Percentiles rank a stretch among this genome's conserved stretches.
Conservation (phyloP, 1,140 invertebrate genomes). For the Tetramorium parvispinum region DNA sequence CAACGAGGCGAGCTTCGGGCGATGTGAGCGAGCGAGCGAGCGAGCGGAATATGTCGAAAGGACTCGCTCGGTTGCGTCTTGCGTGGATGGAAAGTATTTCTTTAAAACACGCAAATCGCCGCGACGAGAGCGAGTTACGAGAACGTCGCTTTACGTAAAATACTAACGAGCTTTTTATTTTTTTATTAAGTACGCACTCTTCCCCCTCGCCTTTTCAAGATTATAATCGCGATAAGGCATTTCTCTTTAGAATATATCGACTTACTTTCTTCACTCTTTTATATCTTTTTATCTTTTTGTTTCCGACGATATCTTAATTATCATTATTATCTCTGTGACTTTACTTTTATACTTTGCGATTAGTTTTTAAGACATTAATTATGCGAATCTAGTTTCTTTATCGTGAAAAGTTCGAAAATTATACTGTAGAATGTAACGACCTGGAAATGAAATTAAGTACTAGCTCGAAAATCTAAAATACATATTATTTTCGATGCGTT, state of each 20-base stretch:
- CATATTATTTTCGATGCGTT: not conserved
- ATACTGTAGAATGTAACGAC: not conserved
- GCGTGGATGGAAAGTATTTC: conserved; percentile 58
- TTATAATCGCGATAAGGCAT: not conserved
- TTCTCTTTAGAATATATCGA: not conserved
- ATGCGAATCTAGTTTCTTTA: not conserved
- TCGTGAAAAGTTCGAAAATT: not conserved
- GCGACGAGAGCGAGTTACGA: not conserved
- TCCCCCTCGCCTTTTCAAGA: not conserved
- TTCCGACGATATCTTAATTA: not conserved
- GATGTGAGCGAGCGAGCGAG: conserved; percentile 40
- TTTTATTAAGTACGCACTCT: conserved; percentile 19
- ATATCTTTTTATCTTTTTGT: conserved; percentile 19
- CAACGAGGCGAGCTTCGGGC: conserved; percentile 62
- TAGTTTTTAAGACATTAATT: conserved; percentile 10
- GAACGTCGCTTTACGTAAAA: conserved; percentile 12
- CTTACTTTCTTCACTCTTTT: not conserved
- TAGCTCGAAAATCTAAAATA: not conserved
- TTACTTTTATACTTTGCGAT: not conserved
- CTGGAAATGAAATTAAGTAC: not conserved
- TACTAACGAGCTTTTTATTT: conserved; percentile 9
- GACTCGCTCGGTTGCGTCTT: conserved; percentile 48
- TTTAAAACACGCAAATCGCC: conserved; percentile 42
- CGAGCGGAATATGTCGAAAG: conserved; percentile 52
- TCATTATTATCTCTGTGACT: not conserved